Base-by-base conservation (phyloP, 2,888 invertebrate species). In the Fragum whitleyi region DNA sequence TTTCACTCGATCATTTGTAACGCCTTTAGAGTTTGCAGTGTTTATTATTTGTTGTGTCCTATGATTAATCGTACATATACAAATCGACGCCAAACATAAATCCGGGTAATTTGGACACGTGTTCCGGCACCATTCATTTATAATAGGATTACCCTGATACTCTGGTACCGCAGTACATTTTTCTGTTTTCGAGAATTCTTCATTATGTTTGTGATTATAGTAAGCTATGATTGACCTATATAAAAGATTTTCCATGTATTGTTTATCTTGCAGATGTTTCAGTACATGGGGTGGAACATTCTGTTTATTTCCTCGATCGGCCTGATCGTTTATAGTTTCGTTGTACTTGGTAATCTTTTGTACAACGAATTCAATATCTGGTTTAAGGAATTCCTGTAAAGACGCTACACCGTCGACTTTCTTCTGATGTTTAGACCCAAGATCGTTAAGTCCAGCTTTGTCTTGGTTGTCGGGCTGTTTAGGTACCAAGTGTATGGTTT, bases 101-200 rank as follows among this genome's bases (percentile, higher is more conserved):
- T 21, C 36, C 5, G 21, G 16, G 0, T 69, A 23, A 14, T 53
- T 42, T 0, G 69, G 55, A 62, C 83, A 83, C 6, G 53, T 23
- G n/a, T 59, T 61, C 3, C 29, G 36, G 47, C 83, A 83, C 68
- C 71, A 83, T 51, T 80, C 78, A 9, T 73, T 59, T 19, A 83
- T 75, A 26, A 83, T 83, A 5, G 83, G 83, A 29, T 83, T 83
- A 2, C 16, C 21, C 7, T 21, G 16, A 32, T 69, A 83, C 53
- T 47, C 47, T 3, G 29, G 21, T 5, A 19, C 39, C 9, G 76
- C 76, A 7, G 23, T 36, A 65, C 76, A 76, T 1, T 26, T 32
- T 23, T 26, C n/a, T 42, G 11, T 19, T 11, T 39, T 26, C 2
- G 36, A 6, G 5, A 14, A 21, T 57, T 28, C 23, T 26, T 68